Conservation (phyloP, 1,140 invertebrate species). For the Drosophila persimilis region DNA sequence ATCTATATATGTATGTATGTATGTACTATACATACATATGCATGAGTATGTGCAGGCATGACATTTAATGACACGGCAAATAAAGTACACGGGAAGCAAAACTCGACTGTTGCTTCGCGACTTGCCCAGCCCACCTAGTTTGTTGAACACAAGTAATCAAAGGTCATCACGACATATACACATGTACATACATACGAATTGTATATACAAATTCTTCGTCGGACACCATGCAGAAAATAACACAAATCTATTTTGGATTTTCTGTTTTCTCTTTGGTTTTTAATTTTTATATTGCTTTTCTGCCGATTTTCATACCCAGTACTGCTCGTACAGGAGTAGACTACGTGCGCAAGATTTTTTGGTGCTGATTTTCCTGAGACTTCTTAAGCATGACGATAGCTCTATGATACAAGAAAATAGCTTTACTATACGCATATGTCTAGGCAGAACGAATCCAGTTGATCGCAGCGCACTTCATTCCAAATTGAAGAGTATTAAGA, state of each 20-base stretch:
- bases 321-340: too few relatives aligned
- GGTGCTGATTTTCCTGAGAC: too few relatives aligned
- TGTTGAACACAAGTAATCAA: constrained; percentile 15
- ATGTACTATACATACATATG: background rate
- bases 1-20: too few relatives aligned
- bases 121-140: background rate
- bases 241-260: constrained; percentile 37
- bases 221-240: constrained; percentile 2
- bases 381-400: too few relatives aligned
- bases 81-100: background rate
- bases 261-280: background rate
- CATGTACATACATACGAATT: constrained; percentile 20
- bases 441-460: too few relatives aligned
- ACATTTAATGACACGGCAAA: constrained; percentile 32
- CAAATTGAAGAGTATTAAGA: too few relatives aligned
- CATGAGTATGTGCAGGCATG: constrained; percentile 1
- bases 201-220: background rate
- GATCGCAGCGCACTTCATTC: too few relatives aligned
- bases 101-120: too few relatives aligned
- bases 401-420: too few relatives aligned
- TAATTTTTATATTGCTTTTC: background rate
- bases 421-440: too few relatives aligned
- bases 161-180: constrained; percentile 10
- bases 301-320: background rate
- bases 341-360: too few relatives aligned